phyloP scores from a whole-genome alignment of 2,113 vertebrate species.

The Leucosticte australis region DNA sequence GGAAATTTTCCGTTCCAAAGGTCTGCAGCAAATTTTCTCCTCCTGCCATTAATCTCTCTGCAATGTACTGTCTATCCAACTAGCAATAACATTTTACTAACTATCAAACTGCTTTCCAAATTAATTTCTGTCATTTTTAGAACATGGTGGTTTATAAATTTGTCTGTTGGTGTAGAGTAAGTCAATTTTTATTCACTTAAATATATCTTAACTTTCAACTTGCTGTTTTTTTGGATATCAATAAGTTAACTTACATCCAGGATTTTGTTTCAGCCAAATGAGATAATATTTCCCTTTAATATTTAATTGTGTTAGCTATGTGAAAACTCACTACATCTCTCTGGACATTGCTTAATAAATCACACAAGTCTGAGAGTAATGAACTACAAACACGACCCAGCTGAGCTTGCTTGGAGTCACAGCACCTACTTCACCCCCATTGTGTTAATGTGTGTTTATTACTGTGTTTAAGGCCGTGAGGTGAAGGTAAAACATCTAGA shows the following conservation, averaged over 20 bases:
- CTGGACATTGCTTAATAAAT: slow-evolving; percentile 25
- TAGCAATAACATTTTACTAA: background rate
- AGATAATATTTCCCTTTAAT: slow-evolving; percentile 9
- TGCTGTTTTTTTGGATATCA: background rate
- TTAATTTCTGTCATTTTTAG: background rate
- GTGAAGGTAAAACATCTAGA: background rate
- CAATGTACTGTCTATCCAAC: background rate
- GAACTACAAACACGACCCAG: background rate
- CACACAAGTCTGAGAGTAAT: background rate
- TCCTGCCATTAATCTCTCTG: background rate
- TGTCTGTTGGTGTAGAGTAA: background rate
- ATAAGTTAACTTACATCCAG: background rate
- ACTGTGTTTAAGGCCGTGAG: background rate
- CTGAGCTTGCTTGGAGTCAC: background rate
- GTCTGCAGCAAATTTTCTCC: background rate
- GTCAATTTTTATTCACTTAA: background rate
- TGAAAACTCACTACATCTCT: background rate
- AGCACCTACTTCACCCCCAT: background rate
- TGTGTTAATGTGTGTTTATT: background rate
- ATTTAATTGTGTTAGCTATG: slow-evolving; percentile 16
- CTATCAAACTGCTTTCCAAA: background rate
- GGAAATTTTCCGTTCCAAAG: background rate
- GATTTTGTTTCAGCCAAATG: background rate
- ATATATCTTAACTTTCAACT: no score
- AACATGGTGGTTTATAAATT: background rate